Conservation (phyloP, 2,888 invertebrate species). For the Drosophila acutilabella region DNA sequence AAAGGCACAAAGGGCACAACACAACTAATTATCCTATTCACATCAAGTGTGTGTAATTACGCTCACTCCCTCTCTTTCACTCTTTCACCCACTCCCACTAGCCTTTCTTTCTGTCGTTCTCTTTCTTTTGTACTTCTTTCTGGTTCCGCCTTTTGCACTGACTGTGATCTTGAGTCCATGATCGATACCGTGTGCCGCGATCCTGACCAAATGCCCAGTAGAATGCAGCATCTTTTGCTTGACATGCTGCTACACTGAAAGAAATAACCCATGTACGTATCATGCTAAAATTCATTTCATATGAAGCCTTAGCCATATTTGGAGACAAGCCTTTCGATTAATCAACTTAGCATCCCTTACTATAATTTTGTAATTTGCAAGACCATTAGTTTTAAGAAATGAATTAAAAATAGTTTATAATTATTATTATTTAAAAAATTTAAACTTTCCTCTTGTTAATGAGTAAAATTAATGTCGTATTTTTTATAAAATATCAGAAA, state of each 20-base stretch:
- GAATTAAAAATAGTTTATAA: no score
- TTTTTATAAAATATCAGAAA: no score
- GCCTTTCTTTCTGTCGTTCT: neutral
- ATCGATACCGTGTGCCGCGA: constrained; percentile 31
- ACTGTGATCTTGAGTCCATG: constrained; percentile 30
- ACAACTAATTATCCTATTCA: constrained; percentile 77
- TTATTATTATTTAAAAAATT: no score
- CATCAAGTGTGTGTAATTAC: constrained; percentile 72
- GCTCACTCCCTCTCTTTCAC: constrained; percentile 37
- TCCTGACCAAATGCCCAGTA: constrained; percentile 12
- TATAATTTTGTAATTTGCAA: no score
- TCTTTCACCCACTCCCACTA: constrained; percentile 18
- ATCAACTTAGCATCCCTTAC: no score
- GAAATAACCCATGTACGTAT: neutral
- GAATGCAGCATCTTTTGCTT: constrained; percentile 1
- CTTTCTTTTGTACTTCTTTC: neutral
- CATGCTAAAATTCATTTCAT: neutral
- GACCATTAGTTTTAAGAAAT: no score
- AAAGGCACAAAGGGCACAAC: constrained; percentile 70
- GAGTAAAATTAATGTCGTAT: no score
- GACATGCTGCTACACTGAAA: constrained; percentile 6
- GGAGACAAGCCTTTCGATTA: no score
- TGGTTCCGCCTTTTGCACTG: constrained; percentile 6
- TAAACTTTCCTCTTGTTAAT: no score
- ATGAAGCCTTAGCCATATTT: neutral